These are phyloP conservation scores for Microhierax caerulescens DNA, from an alignment of 2,797 vertebrate genomes.

Conservation along the genomic window DNA sequence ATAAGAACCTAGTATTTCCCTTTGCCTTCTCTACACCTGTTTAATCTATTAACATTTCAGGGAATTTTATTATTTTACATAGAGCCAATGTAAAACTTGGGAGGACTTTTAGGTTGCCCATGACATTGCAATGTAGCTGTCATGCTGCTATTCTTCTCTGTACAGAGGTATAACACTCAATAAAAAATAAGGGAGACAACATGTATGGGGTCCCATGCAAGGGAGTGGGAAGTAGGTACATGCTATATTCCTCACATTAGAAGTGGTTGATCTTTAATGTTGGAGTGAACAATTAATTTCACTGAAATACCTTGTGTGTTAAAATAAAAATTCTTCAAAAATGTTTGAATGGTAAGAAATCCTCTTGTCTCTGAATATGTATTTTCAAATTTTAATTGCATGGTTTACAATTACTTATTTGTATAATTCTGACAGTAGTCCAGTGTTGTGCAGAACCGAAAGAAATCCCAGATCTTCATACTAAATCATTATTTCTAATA, in stretches of 20 bases:
- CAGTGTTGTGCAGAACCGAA: not conserved
- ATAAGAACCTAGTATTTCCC: not conserved
- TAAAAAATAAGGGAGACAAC: not conserved
- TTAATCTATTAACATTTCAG: not conserved
- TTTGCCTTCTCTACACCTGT: not conserved
- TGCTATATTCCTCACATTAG: not conserved
- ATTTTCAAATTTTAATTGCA: not conserved
- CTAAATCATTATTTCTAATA: not conserved
- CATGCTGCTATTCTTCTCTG: not conserved
- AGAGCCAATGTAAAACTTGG: not conserved
- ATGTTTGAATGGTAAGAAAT: not conserved
- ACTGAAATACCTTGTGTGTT: not conserved
- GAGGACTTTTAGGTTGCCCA: not conserved
- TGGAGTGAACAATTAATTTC: not conserved
- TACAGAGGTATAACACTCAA: not conserved
- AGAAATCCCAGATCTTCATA: not conserved
- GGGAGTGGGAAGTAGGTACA: not conserved
- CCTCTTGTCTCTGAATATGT: not conserved
- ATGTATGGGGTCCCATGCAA: not conserved
- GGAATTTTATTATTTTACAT: not conserved
- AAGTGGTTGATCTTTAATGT: not conserved
- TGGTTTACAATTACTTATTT: not conserved
- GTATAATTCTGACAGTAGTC: not conserved
- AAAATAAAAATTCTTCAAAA: not conserved
- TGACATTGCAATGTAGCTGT: not conserved